Evolutionary conservation across 2,113 vertebrate genomes (phyloP).

Genomic region (Engystomops pustulosus): DNA sequence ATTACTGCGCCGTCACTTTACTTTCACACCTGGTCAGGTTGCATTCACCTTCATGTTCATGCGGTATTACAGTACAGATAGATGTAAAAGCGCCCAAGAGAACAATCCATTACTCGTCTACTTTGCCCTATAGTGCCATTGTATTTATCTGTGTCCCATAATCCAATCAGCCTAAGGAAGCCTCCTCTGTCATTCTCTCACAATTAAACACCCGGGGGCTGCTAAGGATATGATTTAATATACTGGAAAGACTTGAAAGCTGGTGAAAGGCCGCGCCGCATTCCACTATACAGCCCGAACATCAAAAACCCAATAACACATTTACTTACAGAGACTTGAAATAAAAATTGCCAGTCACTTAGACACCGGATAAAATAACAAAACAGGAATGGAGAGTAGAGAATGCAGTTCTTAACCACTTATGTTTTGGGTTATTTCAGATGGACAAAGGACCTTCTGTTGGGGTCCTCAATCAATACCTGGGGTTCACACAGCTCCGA

Average conservation of each 20-base stretch:
- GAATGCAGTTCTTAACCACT: background rate
- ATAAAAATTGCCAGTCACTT: background rate
- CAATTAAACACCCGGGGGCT: conserved; percentile 21
- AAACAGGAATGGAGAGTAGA: background rate
- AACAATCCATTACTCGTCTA: conserved; percentile 20
- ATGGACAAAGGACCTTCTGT: background rate
- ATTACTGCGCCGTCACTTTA: background rate
- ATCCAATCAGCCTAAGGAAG: conserved; percentile 24
- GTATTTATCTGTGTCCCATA: conserved; percentile 30
- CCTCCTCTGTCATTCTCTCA: conserved; percentile 15
- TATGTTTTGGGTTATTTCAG: background rate
- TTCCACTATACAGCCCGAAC: background rate
- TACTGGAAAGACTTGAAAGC: conserved; percentile 3
- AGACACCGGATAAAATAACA: background rate
- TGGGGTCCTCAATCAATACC: background rate
- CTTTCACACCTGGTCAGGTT: conserved; percentile 5
- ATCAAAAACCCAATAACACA: background rate
- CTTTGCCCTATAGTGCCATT: conserved; percentile 21
- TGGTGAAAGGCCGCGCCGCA: background rate
- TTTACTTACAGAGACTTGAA: background rate
- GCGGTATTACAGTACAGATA: background rate
- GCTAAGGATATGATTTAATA: conserved; percentile 22
- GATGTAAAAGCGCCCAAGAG: conserved; percentile 12
- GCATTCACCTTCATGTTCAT: conserved; percentile 26
- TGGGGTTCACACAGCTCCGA: too few species aligned